Evolutionary conservation across 2,113 vertebrate genomes (phyloP), one percentile per base, ranked within the genome.

Genomic region (Lepus americanus): DNA sequence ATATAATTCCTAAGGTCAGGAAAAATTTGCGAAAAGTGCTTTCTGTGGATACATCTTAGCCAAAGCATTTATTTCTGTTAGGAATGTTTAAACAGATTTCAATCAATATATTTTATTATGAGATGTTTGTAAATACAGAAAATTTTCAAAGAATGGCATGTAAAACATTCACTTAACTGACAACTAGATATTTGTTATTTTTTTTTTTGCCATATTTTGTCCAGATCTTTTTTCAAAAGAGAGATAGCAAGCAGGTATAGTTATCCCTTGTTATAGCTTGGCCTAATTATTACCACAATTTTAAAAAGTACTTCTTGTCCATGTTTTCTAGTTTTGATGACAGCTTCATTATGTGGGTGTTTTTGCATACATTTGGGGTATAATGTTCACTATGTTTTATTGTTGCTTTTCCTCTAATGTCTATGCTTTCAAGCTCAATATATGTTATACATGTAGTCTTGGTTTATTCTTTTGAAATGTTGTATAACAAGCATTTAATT

Each of bases 41-140:
- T 82, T 92, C 27, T 79, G 16, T 79, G 49, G 13, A 66, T 81
- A 11, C 55, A 67, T 39, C 31, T 96, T 67, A 69, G 67, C 1
- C 33, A 85, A 95, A 95, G 69, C 33, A 80, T 55, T 92, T 84
- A 51, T 64, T 92, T 82, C 85, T 74, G 27, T 44, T 83, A 53
- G 67, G 13, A 59, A 53, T 55, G 9, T 94, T 92, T 87, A 94
- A 87, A 82, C 7, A 87, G 31, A 78, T 90, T 92, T 73, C 69
- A 95, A 31, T 73, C 51, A 80, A 92, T 29, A 86, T 64, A 86
- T 73, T 82, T 89, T 94, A 61, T 20, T 86, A 51, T 90, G 17
- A 67, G 6, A 80, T 67, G 22, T 78, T 94, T 94, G 72, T 67
- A 87, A 95, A 94, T n/a, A 86, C 19, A 92, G 22, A 67, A 81